Percentiles rank a stretch among this genome's conserved stretches.
phyloP scores from a whole-genome alignment of 2,797 vertebrate species.

The Discoglossus pictus region DNA sequence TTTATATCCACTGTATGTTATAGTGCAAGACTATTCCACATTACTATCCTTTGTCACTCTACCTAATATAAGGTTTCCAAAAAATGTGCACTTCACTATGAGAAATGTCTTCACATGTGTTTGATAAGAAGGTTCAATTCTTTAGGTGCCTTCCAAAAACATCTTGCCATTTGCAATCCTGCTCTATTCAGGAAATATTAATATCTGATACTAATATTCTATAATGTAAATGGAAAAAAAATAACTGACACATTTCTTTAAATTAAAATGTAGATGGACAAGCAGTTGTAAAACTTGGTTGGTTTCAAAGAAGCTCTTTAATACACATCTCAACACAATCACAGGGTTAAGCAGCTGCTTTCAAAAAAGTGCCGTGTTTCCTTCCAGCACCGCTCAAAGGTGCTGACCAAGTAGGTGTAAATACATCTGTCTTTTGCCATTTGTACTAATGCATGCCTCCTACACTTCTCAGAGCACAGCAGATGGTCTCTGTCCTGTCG shows the following conservation, averaged over 20 bases:
- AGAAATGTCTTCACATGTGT: too few relatives aligned
- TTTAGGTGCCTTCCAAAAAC: too few relatives aligned
- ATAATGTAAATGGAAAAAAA: too few relatives aligned
- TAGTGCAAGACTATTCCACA: too few relatives aligned
- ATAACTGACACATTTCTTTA: background rate
- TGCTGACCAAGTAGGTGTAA: slow-evolving; percentile 89
- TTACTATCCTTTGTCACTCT: too few relatives aligned
- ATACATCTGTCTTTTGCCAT: slow-evolving; percentile 83
- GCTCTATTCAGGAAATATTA: too few relatives aligned
- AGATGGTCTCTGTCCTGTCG: slow-evolving; percentile 83
- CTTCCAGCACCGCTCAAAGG: slow-evolving; percentile 76
- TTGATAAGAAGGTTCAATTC: too few relatives aligned
- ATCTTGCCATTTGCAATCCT: too few relatives aligned
- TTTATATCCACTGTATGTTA: too few relatives aligned
- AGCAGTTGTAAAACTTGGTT: background rate
- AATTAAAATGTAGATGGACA: background rate
- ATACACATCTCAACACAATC: slow-evolving; percentile 56
- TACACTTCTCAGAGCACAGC: slow-evolving; percentile 70
- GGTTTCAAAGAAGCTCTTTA: slow-evolving; percentile 36
- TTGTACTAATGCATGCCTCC: slow-evolving; percentile 65
- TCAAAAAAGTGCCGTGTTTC: slow-evolving; percentile 64
- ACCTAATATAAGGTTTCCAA: too few relatives aligned
- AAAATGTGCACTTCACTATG: too few relatives aligned
- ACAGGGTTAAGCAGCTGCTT: slow-evolving; percentile 81
- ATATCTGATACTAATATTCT: too few relatives aligned